Evolutionary conservation across 2,888 invertebrate genomes (phyloP).

Genomic region (Microctonus hyperodae): DNA sequence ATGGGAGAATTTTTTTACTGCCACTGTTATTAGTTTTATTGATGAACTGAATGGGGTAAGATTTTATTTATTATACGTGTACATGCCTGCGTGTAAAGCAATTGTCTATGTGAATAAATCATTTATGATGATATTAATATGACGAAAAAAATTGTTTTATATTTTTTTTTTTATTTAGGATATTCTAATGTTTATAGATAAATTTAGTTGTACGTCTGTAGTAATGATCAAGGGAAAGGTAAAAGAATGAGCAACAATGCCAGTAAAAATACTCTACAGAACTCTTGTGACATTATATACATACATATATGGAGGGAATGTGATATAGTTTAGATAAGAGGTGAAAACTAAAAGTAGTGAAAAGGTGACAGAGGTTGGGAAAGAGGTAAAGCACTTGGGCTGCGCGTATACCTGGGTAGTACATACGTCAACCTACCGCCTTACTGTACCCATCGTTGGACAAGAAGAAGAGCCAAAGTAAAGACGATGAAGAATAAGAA

Average conservation of each 20-base stretch:
- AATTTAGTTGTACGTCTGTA: too few relatives aligned
- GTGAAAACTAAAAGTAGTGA: slow-evolving; percentile 31
- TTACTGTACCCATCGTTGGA: slow-evolving; percentile 6
- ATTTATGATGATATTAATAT: too few relatives aligned
- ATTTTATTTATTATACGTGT: not conserved
- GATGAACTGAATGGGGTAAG: not conserved
- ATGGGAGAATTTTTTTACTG: too few relatives aligned
- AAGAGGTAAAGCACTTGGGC: slow-evolving; percentile 43
- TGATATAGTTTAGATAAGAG: not conserved
- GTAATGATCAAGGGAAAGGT: too few relatives aligned
- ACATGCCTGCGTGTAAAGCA: not conserved
- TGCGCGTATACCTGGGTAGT: slow-evolving; percentile 34
- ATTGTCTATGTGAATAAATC: too few relatives aligned
- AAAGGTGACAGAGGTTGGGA: slow-evolving; percentile 25
- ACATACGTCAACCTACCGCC: slow-evolving; percentile 40
- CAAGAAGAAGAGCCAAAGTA: slow-evolving; percentile 28
- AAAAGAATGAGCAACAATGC: not conserved
- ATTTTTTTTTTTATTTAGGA: too few relatives aligned
- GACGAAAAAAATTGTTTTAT: too few relatives aligned
- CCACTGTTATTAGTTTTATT: not conserved
- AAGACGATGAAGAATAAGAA: slow-evolving; percentile 35
- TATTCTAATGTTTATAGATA: too few relatives aligned
- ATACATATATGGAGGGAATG: too few relatives aligned
- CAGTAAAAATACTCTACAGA: not conserved
- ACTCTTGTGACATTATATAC: not conserved